A percentile compares a stretch with the other conserved stretches of the same genome.
Evolutionary conservation across 1,140 invertebrate genomes (phyloP).

Genomic region (Camponotus floridanus): DNA sequence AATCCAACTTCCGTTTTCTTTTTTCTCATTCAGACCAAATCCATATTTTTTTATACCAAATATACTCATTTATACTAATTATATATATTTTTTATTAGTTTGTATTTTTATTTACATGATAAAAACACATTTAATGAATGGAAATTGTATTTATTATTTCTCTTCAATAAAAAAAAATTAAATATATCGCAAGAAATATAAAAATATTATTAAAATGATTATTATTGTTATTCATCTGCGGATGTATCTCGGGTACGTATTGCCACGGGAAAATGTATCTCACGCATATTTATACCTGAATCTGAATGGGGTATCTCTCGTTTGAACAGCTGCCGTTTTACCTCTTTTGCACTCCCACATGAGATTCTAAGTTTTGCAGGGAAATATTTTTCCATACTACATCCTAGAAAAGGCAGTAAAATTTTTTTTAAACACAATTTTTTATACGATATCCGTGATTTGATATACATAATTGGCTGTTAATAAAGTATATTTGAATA

Average conservation of each 20-base stretch:
- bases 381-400: constrained; percentile 68
- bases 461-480: background rate
- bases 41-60: background rate
- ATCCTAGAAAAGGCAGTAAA: background rate
- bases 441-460: background rate
- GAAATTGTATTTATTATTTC: background rate
- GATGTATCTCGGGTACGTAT: background rate
- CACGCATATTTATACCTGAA: constrained; percentile 28
- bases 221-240: background rate
- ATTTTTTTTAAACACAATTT: too few species aligned
- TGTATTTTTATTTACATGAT: background rate
- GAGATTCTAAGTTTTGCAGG: constrained; percentile 43
- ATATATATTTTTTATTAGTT: background rate
- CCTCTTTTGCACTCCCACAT: constrained; percentile 66
- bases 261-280: background rate
- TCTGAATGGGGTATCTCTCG: constrained; percentile 64
- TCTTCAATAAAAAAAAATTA: background rate
- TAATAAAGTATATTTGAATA: background rate
- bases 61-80: background rate
- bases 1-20: background rate
- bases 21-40: background rate
- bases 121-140: background rate
- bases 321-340: constrained; percentile 81
- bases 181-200: background rate
- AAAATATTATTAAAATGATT: background rate